Evolutionary conservation across 2,797 vertebrate genomes (phyloP).

Genomic region (Clamator glandarius): DNA sequence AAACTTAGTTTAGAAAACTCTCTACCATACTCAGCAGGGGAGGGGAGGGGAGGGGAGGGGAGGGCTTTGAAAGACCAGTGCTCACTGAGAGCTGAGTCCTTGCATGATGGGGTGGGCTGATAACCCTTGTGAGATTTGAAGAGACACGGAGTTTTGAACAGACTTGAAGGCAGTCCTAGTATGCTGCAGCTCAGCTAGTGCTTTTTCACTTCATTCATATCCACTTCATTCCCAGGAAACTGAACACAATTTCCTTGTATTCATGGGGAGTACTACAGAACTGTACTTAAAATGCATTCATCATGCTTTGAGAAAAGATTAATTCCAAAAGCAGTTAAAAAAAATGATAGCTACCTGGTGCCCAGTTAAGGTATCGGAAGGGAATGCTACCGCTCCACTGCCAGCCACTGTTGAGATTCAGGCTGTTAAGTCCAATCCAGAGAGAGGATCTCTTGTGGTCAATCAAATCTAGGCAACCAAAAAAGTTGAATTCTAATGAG

Average conservation of each 20-base stretch:
- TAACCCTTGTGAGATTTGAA: background rate
- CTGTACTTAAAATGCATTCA: background rate
- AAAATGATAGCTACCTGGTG: conserved; percentile 78
- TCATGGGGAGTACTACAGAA: background rate
- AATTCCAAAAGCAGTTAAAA: background rate
- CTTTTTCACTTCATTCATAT: background rate
- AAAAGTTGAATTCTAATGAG: background rate
- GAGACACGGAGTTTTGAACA: background rate
- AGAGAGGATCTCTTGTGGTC: conserved; percentile 75
- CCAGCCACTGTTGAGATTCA: conserved; percentile 89
- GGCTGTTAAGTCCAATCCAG: conserved; percentile 91
- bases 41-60: no score
- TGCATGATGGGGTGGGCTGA: background rate
- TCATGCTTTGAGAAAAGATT: background rate
- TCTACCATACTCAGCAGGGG: background rate
- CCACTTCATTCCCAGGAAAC: background rate
- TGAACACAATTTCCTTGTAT: background rate
- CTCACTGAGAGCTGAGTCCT: background rate
- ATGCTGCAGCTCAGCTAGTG: background rate
- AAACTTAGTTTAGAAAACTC: background rate
- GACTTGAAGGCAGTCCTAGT: background rate
- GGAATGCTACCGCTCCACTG: conserved; percentile 88
- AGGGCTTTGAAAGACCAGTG: background rate
- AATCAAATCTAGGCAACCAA: conserved; percentile 80
- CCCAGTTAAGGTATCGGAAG: conserved; percentile 93